phyloP scores from a whole-genome alignment of 2,797 vertebrate genomes.

The Ammospiza maritima region DNA sequence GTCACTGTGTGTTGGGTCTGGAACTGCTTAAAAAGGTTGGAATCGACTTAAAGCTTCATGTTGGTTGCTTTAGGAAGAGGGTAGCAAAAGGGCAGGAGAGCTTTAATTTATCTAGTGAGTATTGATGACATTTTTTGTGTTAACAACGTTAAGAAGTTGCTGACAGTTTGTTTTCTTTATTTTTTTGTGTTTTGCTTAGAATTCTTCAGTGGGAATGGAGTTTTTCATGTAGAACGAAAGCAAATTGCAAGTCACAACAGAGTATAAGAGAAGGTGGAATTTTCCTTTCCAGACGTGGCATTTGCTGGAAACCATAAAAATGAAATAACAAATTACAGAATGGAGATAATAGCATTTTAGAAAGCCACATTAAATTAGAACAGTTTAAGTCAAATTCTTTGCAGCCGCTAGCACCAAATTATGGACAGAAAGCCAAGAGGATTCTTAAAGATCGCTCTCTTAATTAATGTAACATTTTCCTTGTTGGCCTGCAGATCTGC shows the following conservation, averaged over 20 bases:
- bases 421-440: not conserved
- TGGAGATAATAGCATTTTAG: conserved; percentile 51
- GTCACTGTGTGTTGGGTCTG: conserved; percentile 43
- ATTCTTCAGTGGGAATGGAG: not conserved
- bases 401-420: not conserved
- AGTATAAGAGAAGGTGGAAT: conserved; percentile 27
- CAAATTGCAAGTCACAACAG: conserved; percentile 40
- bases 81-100: conserved; percentile 45
- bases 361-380: conserved; percentile 54
- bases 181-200: conserved; percentile 47
- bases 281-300: conserved; percentile 23
- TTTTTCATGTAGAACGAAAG: conserved; percentile 32
- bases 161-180: conserved; percentile 66
- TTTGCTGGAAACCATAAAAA: conserved; percentile 56
- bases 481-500: not conserved
- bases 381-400: conserved; percentile 48
- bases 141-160: conserved; percentile 59
- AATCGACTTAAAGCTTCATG: conserved; percentile 7
- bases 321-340: conserved; percentile 54
- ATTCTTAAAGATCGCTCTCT: not conserved
- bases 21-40: conserved; percentile 47
- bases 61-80: conserved; percentile 41
- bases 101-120: conserved; percentile 51
- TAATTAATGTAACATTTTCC: conserved; percentile 22
- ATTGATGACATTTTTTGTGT: conserved; percentile 54